These are phyloP conservation scores for Chrysodeixis includens DNA, from an alignment of 2,888 invertebrate species.

Conservation along the genomic window DNA sequence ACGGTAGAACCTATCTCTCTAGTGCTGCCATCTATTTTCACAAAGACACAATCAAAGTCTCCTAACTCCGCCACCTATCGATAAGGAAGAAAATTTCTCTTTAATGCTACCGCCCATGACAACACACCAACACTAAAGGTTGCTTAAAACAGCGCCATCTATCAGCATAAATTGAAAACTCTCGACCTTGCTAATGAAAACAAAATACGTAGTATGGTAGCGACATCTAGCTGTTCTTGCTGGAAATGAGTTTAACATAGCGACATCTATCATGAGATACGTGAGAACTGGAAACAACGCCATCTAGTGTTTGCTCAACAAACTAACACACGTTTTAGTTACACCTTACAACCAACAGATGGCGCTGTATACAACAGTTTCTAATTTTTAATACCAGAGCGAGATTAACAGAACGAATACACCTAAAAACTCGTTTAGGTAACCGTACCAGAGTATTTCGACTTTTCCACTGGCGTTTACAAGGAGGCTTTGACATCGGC, in stretches of 20 bases:
- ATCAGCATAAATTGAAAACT: too few relatives aligned
- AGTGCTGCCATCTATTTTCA: too few relatives aligned
- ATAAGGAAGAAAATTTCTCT: too few relatives aligned
- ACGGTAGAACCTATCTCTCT: background rate
- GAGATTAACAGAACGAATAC: constrained; percentile 9
- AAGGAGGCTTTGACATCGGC: constrained; percentile 46
- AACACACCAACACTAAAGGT: too few relatives aligned
- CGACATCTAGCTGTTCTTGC: too few relatives aligned
- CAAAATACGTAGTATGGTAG: background rate
- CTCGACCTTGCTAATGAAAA: background rate
- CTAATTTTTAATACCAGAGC: constrained; percentile 1
- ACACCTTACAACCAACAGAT: constrained; percentile 21
- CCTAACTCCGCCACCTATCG: too few relatives aligned
- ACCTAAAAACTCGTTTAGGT: constrained; percentile 24
- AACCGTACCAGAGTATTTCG: constrained; percentile 46
- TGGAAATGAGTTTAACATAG: too few relatives aligned
- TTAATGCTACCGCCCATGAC: too few relatives aligned
- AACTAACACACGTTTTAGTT: background rate
- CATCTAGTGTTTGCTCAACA: constrained; percentile 1
- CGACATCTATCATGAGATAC: background rate
- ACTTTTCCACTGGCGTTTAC: constrained; percentile 38
- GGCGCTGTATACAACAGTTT: constrained; percentile 27
- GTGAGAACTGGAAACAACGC: background rate
- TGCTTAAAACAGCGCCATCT: background rate
- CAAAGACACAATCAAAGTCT: too few relatives aligned